Base-by-base conservation (phyloP, 2,113 vertebrate species). In the Neoarius graeffei region DNA sequence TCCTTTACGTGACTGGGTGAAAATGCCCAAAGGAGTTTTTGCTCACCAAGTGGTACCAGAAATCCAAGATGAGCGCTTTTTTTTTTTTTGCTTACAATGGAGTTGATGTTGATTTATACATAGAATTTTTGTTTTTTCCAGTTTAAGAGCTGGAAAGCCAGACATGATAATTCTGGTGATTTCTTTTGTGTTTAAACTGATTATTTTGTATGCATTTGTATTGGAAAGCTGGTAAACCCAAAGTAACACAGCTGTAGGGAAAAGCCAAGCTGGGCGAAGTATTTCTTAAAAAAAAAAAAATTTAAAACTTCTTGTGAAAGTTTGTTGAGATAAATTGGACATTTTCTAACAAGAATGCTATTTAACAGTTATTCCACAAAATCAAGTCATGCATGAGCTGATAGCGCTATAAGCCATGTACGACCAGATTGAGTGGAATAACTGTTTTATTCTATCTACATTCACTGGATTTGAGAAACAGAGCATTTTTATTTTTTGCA, bases 1-100 rank as follows among this genome's bases (percentile, higher is more conserved):
- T 54, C 30, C 15, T 50, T 23, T 48, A 57, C 20, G n/a, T 42
- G 80, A 54, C 62, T 13, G 7, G 17, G 50, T 67, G 25, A 86
- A 86, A 7, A 86, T 14, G 11, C 50, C 85, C 76, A n/a, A n/a
- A 81, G 85, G 85, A 66, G 59, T 3, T 35, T 79, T 79, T 66
- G 23, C 48, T 79, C 62, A 67, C 50, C 62, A 52, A n/a, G 17
- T 35, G 13, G 62, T 81, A 54, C 66, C 19, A 85, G 83, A 50
- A 50, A 79, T 60, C 48, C 15, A 10, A 4, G 17, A n/a, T 15
- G 42, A 79, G 13, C 15, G 17, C 23, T 42, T 74, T 9, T 27
- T 85, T 52, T 77, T 0, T 15, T 35, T 52, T 35, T 71, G 0
- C 4, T 14, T 35, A 8, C 42, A 1, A 42, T 74, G 71, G 19